Base-by-base conservation (phyloP, 2,797 vertebrate genomes). In the Paguma larvata region DNA sequence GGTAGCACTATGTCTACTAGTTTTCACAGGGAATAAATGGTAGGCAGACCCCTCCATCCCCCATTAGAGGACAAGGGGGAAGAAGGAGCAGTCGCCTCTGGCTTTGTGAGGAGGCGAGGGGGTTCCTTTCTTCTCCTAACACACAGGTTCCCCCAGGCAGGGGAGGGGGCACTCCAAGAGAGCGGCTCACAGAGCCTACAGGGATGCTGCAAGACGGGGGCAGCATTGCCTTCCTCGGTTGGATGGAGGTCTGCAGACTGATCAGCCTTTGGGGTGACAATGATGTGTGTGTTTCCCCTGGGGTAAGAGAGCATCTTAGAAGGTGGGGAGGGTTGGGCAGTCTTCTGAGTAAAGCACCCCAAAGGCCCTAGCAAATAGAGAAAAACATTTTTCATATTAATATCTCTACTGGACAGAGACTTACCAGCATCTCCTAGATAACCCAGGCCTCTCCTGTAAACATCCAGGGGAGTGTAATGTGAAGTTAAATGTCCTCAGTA, bases 171-270 rank as follows among this genome's bases (percentile, higher is more conserved):
- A 0, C 68, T 77, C 25, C 4, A 9, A 53, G 34, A 32, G 13
- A 38, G 9, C 6, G 32, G 46, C 73, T 19, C 27, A 11, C 0
- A 67, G 68, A 25, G 34, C 11, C 27, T 0, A 10, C 9, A 78
- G 59, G n/a, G 14, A n/a, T 2, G 7, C 13, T n/a, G 65, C 34
- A 62, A 38, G n/a, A 6, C 0, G 3, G 27, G 3, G 3, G 6
- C 46, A 38, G 18, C 51, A 38, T 7, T 46, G 6, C 30, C 67
- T 68, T 41, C 63, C 21, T 30, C 2, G 62, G 27, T 4, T 23
- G 63, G 84, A n/a, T 14, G 63, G 84, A n/a, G 11, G 10, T 23
- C 18, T 34, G 44, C 16, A 4, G 59, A 72, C 70, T 5, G 15
- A 32, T 75, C 44, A 75, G 73, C 73, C 73, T 30, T 75, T 2